Evolutionary conservation across 2,113 vertebrate species (phyloP), one percentile per base, ranked within the genome.

Genomic region (Vidua macroura): DNA sequence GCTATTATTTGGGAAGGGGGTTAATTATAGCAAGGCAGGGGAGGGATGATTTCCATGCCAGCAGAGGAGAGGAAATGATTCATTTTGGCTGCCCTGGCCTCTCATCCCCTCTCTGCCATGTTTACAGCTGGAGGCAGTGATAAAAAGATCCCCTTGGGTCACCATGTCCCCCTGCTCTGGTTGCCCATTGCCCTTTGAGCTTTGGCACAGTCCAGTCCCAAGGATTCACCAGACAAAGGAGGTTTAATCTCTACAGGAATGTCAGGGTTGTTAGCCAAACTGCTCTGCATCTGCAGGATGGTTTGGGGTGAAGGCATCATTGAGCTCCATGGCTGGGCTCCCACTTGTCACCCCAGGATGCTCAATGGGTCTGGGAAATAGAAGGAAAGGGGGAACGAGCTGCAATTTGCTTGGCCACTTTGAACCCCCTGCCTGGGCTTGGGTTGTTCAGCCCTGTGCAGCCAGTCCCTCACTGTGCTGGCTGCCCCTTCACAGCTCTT

Each of bases 111-210:
- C 41, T 63, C 86, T 58, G 46, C 81, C 53, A 64, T 95, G 92
- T 97, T 98, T 98, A 97, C 96, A 96, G 96, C 60, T 63, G 60
- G 41, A 60, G 59, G 87, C 93, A 86, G 96, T 44, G 89, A 92
- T 11, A 58, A 73, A 28, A 49, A 66, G 8, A 60, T 83, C 12
- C 1, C 14, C 31, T 33, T 2, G 6, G 51, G 89, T 94, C 88
- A 33, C 51, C 0, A 1, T 4, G 51, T 49, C 28, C 56, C 37
- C 55, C 10, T 4, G 27, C 33, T 46, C 43, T 13, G 3, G 13
- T 33, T 49, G 7, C 39, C 30, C 16, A 17, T 12, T 15, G 30
- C 80, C 77, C 81, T 94, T 82, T 55, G 66, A 80, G 76, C 43
- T 48, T 4, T 30, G 62, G 81, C 31, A 52, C 3, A 23, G 49